These are phyloP conservation scores for Sander lucioperca DNA, from an alignment of 2,113 vertebrate genomes.

Conservation along the genomic window DNA sequence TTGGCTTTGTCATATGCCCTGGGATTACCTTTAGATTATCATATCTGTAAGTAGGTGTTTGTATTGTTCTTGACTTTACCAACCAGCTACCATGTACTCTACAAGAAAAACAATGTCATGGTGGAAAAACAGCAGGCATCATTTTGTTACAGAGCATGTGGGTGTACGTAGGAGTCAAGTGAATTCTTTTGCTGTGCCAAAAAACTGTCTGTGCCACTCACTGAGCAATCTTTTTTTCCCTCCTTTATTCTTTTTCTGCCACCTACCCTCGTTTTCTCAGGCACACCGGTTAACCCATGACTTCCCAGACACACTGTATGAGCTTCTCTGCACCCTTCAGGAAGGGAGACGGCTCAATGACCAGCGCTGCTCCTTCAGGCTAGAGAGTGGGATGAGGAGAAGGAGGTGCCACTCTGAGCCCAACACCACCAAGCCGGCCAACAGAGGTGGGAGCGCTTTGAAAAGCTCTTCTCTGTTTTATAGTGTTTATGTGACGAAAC, in stretches of 20 bases:
- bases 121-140: conserved; percentile 52
- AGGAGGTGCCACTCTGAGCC: conserved; percentile 86
- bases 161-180: conserved; percentile 54
- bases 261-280: conserved; percentile 62
- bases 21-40: not conserved
- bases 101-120: not conserved
- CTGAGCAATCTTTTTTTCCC: conserved; percentile 43
- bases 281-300: conserved; percentile 78
- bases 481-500: not conserved
- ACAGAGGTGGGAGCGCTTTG: conserved; percentile 68
- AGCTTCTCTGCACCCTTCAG: conserved; percentile 83
- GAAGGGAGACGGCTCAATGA: conserved; percentile 86
- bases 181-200: conserved; percentile 58
- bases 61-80: not conserved
- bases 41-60: not conserved
- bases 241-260: not conserved
- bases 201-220: conserved; percentile 54
- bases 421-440: conserved; percentile 72
- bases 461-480: not conserved
- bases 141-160: conserved; percentile 41
- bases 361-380: conserved; percentile 86
- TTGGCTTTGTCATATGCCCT: not conserved
- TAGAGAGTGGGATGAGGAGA: conserved; percentile 66
- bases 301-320: conserved; percentile 84
- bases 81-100: not conserved